These are phyloP conservation scores for Dryoscopus gambensis DNA, from an alignment of 2,113 vertebrate species.

Conservation along the genomic window DNA sequence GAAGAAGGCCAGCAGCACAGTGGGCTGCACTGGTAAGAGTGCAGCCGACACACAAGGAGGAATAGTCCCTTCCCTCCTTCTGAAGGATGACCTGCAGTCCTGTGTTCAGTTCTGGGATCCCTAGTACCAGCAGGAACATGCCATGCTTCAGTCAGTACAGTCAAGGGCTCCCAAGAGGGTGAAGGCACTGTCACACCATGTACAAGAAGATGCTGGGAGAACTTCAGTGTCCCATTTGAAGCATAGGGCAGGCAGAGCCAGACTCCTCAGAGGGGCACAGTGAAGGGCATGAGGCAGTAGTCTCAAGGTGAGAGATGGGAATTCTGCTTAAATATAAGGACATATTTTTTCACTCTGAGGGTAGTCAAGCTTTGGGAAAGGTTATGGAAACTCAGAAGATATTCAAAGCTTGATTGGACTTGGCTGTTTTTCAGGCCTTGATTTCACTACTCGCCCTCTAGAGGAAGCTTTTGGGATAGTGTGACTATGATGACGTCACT, in stretches of 20 bases:
- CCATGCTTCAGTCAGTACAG: neutral
- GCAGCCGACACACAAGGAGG: neutral
- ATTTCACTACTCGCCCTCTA: neutral
- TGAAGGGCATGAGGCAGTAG: neutral
- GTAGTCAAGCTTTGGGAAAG: neutral
- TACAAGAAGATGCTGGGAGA: neutral
- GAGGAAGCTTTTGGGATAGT: neutral
- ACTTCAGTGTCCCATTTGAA: neutral
- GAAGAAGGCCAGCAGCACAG: neutral
- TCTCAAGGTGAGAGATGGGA: neutral
- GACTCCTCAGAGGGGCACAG: neutral
- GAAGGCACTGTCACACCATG: neutral
- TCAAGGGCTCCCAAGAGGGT: neutral
- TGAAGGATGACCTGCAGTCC: neutral
- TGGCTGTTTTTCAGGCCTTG: neutral
- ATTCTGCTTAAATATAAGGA: neutral
- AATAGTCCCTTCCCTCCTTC: neutral
- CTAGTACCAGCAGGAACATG: no score
- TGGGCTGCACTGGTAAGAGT: neutral
- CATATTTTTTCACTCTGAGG: neutral
- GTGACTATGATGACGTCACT: neutral
- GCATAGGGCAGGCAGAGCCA: neutral
- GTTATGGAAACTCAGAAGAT: neutral
- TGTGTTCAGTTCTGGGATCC: neutral
- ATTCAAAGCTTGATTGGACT: neutral